Evolutionary conservation across 2,888 invertebrate genomes (phyloP).

Genomic region (Dasypogon diadema): DNA sequence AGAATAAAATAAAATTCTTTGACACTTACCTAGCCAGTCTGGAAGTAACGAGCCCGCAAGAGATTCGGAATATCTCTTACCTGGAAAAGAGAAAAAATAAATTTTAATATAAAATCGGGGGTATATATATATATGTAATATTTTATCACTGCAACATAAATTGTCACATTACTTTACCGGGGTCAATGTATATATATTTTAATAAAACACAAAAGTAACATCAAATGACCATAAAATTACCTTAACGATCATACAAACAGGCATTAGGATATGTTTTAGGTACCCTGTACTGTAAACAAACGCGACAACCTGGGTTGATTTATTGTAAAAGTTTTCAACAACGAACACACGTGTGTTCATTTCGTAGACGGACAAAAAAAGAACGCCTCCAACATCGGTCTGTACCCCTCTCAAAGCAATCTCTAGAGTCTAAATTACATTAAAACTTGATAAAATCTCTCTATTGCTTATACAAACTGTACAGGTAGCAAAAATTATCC

Average conservation of each 20-base stretch:
- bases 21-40: slow-evolving; percentile 70
- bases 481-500: no score
- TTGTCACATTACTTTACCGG: background rate
- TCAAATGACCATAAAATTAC: slow-evolving; percentile 27
- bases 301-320: slow-evolving; percentile 40
- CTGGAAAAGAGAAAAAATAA: slow-evolving; percentile 64
- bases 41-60: slow-evolving; percentile 70
- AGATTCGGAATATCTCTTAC: slow-evolving; percentile 71
- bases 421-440: slow-evolving; percentile 20
- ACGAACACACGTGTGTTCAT: slow-evolving; percentile 29
- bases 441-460: slow-evolving; percentile 39
- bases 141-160: background rate
- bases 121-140: no score
- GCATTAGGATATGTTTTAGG: slow-evolving; percentile 32
- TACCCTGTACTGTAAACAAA: slow-evolving; percentile 43
- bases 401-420: background rate
- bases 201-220: slow-evolving; percentile 18
- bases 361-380: background rate
- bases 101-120: no score
- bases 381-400: background rate
- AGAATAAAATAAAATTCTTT: slow-evolving; percentile 58
- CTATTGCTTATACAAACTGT: background rate
- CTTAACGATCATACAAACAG: slow-evolving; percentile 28
- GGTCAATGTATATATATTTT: background rate
- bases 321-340: slow-evolving; percentile 47